Conservation (phyloP, 2,113 vertebrate genomes). For the Otolemur garnettii region DNA sequence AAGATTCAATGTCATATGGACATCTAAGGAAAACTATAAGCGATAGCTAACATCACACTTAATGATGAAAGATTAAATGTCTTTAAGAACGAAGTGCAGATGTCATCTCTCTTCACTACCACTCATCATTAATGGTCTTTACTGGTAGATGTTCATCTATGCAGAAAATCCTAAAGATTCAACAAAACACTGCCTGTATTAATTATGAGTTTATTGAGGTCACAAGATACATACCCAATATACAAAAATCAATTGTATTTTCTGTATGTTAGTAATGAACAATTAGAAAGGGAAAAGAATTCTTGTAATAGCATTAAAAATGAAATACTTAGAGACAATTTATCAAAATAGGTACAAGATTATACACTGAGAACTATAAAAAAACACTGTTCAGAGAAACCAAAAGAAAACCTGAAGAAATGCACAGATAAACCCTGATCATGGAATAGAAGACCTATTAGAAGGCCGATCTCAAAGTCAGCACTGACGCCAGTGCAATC, state of each 20-base stretch:
- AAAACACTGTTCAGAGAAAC: neutral
- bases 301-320: neutral
- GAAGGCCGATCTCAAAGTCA: neutral
- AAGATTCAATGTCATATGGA: neutral
- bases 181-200: neutral
- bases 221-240: neutral
- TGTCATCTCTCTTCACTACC: no score
- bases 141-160: neutral
- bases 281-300: neutral
- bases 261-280: neutral
- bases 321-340: neutral
- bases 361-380: neutral
- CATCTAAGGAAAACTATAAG: neutral
- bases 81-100: neutral
- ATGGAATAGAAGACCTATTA: neutral
- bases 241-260: neutral
- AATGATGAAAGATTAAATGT: neutral
- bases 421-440: neutral
- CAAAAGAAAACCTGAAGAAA: neutral
- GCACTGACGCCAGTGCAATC: neutral
- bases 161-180: neutral
- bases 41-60: neutral
- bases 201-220: neutral
- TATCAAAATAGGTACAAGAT: neutral
- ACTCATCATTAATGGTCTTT: neutral